Conservation (phyloP, 2,113 vertebrate genomes). For the Rostratula benghalensis region DNA sequence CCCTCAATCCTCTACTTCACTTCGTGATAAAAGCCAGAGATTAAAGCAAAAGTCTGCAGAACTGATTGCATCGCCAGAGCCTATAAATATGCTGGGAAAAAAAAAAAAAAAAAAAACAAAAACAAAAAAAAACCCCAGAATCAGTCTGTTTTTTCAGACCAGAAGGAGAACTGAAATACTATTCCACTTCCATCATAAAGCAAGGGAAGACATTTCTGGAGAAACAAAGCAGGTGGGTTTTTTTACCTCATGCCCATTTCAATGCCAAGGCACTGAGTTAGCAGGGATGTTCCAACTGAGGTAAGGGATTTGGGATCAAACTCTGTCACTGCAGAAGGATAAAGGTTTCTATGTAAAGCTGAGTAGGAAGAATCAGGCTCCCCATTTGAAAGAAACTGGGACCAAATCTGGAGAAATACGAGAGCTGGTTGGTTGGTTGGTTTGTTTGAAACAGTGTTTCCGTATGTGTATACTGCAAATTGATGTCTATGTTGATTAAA, state of each 20-base stretch:
- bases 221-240: background rate
- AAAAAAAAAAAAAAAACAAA: no score
- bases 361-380: background rate
- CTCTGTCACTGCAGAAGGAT: background rate
- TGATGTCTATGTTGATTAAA: background rate
- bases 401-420: background rate
- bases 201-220: background rate
- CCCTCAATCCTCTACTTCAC: background rate
- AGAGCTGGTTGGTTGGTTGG: background rate
- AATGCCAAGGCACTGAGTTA: background rate
- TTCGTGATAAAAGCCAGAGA: background rate
- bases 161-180: background rate
- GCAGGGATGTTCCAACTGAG: background rate
- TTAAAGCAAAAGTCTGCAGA: background rate
- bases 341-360: background rate
- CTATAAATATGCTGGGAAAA: background rate
- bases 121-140: no score
- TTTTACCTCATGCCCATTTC: background rate
- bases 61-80: fast-evolving
- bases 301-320: background rate
- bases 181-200: background rate
- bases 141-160: background rate
- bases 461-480: background rate
- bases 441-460: background rate
- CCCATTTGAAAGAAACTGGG: background rate